Evolutionary conservation across 2,888 invertebrate species (phyloP), one percentile per base, ranked within the genome.

Genomic region (Leucania comma): DNA sequence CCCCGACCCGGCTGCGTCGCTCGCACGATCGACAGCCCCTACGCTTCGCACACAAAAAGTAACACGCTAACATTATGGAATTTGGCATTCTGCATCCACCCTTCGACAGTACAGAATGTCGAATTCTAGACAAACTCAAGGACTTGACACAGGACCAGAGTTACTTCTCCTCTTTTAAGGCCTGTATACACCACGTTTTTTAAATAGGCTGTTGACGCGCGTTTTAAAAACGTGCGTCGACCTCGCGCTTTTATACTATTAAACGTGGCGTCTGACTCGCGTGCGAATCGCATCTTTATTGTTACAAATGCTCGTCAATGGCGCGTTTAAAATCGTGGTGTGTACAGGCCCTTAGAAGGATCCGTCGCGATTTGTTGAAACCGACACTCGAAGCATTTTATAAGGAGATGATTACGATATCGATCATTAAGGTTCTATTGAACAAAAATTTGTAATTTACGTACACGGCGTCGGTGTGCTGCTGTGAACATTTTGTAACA

Each of bases 1-100:
- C 90, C 0, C 95, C 95, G 0, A 94, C 93, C 59, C 90, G 95
- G 29, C 85, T 95, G 59, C 93, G 93, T 10, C 90, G 92, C 9
- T 83, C 89, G 0, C 87, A 90, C 65, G 93, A 93, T 35, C 90
- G 92, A 22, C 84, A 72, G 35, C 73, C 71, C 3, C 68, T 53
- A 26, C 89, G 90, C 9, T 17, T 12, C 32, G 17, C 74, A 6
- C 74, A 80, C 38, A 93, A 91, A 75, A 93, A 93, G 83, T 91
- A 87, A 88, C 22, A 24, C 24, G 42, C 8, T 22, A 22, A 63
- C 54, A 54, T n/a, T 60, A 60, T 29, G 54, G 71, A 79, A 69
- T 66, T 68, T 24, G 80, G 53, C 81, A 79, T 79, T 85, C 81
- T 81, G 72, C 61, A 72, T 50, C 58, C 22, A 58, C 54, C 42